These are phyloP conservation scores for Lates calcarifer DNA, from an alignment of 2,113 vertebrate genomes.

Conservation along the genomic window DNA sequence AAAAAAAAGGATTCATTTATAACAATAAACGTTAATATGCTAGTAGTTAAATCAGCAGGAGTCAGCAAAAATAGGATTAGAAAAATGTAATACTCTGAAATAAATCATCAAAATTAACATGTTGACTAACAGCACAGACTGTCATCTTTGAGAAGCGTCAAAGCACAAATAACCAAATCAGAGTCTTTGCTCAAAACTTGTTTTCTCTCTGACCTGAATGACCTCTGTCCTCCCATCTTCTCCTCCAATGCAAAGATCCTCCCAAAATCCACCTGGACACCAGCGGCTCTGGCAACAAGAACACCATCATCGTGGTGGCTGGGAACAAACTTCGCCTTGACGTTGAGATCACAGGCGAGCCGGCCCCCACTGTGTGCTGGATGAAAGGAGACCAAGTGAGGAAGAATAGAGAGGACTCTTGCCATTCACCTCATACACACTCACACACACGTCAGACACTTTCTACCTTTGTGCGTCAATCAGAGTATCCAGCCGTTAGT, in stretches of 20 bases:
- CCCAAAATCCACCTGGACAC: conserved; percentile 94
- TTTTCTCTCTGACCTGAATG: neutral
- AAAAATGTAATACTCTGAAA: neutral
- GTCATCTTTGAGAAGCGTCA: neutral
- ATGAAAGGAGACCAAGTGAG: conserved; percentile 85
- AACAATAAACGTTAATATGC: no score
- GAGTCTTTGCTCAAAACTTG: neutral
- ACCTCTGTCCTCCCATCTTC: neutral
- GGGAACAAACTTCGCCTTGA: conserved; percentile 93
- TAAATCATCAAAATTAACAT: neutral
- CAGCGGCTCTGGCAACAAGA: conserved; percentile 81
- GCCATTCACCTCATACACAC: conserved; percentile 15
- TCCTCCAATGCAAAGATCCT: conserved; percentile 84
- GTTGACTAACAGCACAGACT: neutral
- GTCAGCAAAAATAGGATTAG: no score
- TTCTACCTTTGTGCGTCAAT: conserved; percentile 52
- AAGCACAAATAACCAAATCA: conserved; percentile 5
- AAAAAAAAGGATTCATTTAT: no score
- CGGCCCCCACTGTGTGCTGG: conserved; percentile 88
- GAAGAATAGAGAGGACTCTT: neutral
- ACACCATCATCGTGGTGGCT: conserved; percentile 89
- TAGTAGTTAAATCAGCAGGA: no score
- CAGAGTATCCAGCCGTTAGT: conserved; percentile 25
- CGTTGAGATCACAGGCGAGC: conserved; percentile 90
- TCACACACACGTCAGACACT: conserved; percentile 8